Base-by-base conservation (phyloP, 1,140 invertebrate species). In the Lycorma delicatula region DNA sequence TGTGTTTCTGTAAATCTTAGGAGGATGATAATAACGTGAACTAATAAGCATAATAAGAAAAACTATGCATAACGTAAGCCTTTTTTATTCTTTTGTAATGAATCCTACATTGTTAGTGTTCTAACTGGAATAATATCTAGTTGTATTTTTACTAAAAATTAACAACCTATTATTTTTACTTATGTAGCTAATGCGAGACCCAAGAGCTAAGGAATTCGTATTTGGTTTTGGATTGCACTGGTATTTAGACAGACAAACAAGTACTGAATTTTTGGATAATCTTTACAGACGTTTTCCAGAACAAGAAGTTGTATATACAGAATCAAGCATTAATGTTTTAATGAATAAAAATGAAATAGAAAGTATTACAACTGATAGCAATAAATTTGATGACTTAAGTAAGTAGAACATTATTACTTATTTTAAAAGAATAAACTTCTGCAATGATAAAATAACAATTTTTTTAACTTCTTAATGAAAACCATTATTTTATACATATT, bases 251-350 rank as follows among this genome's bases (percentile, higher is more conserved):
- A 22, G 16, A 20, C n/a, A n/a, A n/a, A 22, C 18, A 44, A 20
- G 16, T 6, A 16, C 41, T 22, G 5, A 20, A 1, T 20, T 44
- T 6, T 20, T 44, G 41, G 41, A 44, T 18, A 16, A 44, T 6
- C 18, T 44, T 44, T 22, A 44, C 41, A 20, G 16, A 7, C 18
- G 23, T 20, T 44, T 20, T 44, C 41, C 41, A 16, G 41, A 44
- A 44, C 41, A 44, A 18, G 41, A 44, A 44, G 23, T 44, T 6
- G 3, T 44, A 20, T 44, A 44, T 18, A 44, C 41, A 16, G 41
- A 44, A 44, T 44, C 41, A 11, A 44, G 41, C 23, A 44, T 44
- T 20, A 44, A 44, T 44, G n/a, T n/a, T n/a, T n/a, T n/a, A n/a
- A n/a, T n/a, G n/a, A n/a, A n/a, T n/a, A n/a, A n/a, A n/a, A n/a